Evolutionary conservation across 2,797 vertebrate genomes (phyloP), one percentile per base, ranked within the genome.

Genomic region (Girardinus metallicus): DNA sequence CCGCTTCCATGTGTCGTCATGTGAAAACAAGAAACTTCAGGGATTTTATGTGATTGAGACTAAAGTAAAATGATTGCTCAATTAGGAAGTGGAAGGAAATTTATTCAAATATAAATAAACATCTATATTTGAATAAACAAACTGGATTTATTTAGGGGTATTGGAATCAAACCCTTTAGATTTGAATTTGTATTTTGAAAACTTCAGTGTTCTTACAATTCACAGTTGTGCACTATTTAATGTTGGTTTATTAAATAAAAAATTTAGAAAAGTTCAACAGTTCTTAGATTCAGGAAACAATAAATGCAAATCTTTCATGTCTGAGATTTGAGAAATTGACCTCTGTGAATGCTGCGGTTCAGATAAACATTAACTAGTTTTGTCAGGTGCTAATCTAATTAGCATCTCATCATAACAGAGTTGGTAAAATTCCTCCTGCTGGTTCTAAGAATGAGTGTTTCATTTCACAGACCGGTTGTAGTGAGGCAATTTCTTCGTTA

Each of bases 311-410:
- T 15, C 5, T 15, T 70, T 70, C 26, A 26, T 10, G 60, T 16
- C 16, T 66, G 31, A 39, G 18, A 23, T 21, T 23, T 66, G 3
- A 23, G 23, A 0, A 21, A 34, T 5, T 36, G 46, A 0, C 49
- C 39, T 34, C 21, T 39, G 29, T 86, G 44, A 82, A 80, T 76
- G 43, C 44, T 29, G 21, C 75, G 75, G 21, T 47, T 75, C 1
- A 77, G 47, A 68, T 34, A 46, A 60, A 73, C 29, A 77, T 66
- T 46, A 44, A 6, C 39, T 34, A 18, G 46, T 12, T 44, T 71
- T 3, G 1, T 74, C 1, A 77, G 26, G 12, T 39, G 43, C 41
- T 60, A 2, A 5, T 71, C 57, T 51, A 2, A 36, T 6, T 4
- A 47, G 51, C 51, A 72, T 18, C 23, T 41, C 18, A 5, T 75